Evolutionary conservation across 2,797 vertebrate genomes (phyloP).

Genomic region (Menidia menidia): DNA sequence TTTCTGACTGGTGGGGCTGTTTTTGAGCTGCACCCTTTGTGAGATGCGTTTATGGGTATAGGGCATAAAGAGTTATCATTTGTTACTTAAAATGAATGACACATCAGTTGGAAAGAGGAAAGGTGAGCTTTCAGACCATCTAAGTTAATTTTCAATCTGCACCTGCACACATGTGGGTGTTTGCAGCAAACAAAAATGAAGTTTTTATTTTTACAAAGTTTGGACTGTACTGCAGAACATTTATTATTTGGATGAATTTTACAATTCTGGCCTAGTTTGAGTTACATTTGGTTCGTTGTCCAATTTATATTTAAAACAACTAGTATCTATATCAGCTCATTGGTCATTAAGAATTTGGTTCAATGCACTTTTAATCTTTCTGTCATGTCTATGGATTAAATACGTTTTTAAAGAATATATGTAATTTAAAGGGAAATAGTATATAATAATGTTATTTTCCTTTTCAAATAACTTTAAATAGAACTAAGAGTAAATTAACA

Average conservation of each 20-base stretch:
- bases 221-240: background rate
- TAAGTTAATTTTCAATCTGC: background rate
- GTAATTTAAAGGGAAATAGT: too few species aligned
- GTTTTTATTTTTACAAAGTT: background rate
- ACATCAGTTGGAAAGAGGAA: background rate
- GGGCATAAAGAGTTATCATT: background rate
- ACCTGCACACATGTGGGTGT: background rate
- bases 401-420: too few species aligned
- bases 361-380: background rate
- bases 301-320: too few species aligned
- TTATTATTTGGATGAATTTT: background rate
- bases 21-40: constrained; percentile 2
- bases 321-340: background rate
- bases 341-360: background rate
- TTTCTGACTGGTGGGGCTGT: background rate
- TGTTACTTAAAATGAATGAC: background rate
- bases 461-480: too few species aligned
- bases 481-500: too few species aligned
- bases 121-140: constrained; percentile 4
- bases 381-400: too few species aligned
- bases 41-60: background rate
- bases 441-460: too few species aligned
- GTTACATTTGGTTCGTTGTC: background rate
- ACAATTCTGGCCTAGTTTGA: background rate
- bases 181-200: background rate